Evolutionary conservation across 2,797 vertebrate genomes (phyloP).

Genomic region (Adrianichthys oophorus): DNA sequence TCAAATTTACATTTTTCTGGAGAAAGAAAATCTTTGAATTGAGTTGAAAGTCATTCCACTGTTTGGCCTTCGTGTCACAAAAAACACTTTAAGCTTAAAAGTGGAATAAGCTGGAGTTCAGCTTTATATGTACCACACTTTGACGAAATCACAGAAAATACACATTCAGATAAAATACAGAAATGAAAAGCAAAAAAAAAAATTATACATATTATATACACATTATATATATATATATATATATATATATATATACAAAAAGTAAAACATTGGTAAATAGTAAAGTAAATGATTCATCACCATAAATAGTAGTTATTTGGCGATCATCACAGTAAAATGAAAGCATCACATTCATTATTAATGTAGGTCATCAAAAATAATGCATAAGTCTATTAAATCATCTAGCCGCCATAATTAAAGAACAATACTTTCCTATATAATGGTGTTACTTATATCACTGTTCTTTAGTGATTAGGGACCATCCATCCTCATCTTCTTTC

Average conservation of each 20-base stretch:
- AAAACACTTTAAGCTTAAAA: too few relatives aligned
- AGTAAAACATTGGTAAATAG: rapidly evolving
- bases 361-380: conserved; percentile 3
- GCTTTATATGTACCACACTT: not conserved
- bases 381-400: conserved; percentile 2
- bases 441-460: conserved; percentile 15
- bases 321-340: not conserved
- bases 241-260: too few relatives aligned
- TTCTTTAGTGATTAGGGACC: conserved; percentile 32
- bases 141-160: not conserved
- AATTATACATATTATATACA: not conserved
- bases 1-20: too few relatives aligned
- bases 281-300: not conserved
- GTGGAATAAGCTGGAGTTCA: not conserved
- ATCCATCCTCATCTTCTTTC: conserved; percentile 29
- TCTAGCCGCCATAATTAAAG: not conserved
- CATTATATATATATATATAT: too few relatives aligned
- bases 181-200: not conserved
- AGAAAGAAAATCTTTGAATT: too few relatives aligned
- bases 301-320: too few relatives aligned
- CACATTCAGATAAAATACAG: not conserved
- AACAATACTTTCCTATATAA: conserved; percentile 22
- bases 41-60: too few relatives aligned
- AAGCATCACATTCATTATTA: not conserved
- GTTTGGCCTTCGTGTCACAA: too few relatives aligned